Conservation (phyloP, 2,888 invertebrate genomes). For the Leucophora obtusa region DNA sequence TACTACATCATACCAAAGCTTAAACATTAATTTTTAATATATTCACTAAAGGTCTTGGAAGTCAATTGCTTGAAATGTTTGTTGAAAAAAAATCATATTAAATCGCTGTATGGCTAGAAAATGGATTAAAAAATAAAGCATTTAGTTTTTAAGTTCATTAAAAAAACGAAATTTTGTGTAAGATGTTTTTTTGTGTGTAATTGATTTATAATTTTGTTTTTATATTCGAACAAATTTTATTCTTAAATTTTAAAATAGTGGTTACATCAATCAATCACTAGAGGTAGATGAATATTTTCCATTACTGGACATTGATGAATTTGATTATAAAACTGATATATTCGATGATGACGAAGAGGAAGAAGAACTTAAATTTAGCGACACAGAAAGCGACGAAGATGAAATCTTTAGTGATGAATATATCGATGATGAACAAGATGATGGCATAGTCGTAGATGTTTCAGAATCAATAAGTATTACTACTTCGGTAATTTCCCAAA, state of each 20-base stretch:
- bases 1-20: too few species aligned
- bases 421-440: constrained; percentile 65
- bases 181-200: not conserved
- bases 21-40: too few species aligned
- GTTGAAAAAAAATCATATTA: too few species aligned
- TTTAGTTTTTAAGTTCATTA: not conserved
- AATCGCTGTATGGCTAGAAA: not conserved
- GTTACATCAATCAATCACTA: constrained; percentile 94
- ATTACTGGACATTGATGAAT: constrained; percentile 79
- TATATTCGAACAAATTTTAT: constrained; percentile 17
- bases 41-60: too few species aligned
- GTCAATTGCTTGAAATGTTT: too few species aligned
- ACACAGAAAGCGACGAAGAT: constrained; percentile 70
- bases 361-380: constrained; percentile 76
- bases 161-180: not conserved
- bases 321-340: constrained; percentile 70
- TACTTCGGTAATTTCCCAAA: constrained; percentile 17
- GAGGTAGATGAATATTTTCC: constrained; percentile 96
- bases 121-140: not conserved
- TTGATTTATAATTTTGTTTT: not conserved
- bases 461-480: constrained; percentile 44
- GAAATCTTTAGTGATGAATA: constrained; percentile 64
- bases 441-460: constrained; percentile 64
- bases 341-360: constrained; percentile 74
- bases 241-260: constrained; percentile 82